These are phyloP conservation scores for Engystomops pustulosus DNA, from an alignment of 2,113 vertebrate genomes.

Conservation along the genomic window DNA sequence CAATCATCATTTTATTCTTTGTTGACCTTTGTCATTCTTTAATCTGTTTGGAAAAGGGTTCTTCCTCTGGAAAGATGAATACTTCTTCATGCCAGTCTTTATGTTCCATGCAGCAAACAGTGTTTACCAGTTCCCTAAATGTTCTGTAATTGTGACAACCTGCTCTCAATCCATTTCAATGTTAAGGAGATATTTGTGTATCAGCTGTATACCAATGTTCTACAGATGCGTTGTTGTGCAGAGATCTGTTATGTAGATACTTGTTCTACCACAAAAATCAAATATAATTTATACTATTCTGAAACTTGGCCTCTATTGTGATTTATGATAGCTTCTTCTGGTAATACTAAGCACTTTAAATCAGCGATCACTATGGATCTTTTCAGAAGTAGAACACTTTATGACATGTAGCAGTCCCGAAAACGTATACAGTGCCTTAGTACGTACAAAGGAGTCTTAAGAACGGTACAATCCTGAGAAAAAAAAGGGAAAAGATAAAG, in stretches of 20 bases:
- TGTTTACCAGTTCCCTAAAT: neutral
- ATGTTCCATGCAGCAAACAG: neutral
- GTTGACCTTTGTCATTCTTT: neutral
- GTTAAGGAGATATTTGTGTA: conserved; percentile 41
- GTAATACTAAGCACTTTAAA: no score
- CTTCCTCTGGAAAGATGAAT: neutral
- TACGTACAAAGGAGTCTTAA: no score
- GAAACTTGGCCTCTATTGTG: neutral
- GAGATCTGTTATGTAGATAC: conserved; percentile 15
- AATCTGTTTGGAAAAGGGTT: neutral
- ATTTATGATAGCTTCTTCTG: neutral
- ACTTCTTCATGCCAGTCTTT: neutral
- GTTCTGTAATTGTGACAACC: neutral
- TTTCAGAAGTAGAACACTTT: no score
- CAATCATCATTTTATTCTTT: neutral
- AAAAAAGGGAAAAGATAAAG: no score
- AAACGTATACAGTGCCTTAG: no score
- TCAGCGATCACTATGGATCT: no score
- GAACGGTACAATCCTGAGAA: no score
- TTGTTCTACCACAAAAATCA: conserved; percentile 24
- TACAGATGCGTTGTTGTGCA: neutral
- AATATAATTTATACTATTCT: conserved; percentile 51
- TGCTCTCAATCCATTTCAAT: neutral
- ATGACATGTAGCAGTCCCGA: no score
- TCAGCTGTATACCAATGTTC: conserved; percentile 34